These are phyloP conservation scores for Pseudonaja textilis DNA, from an alignment of 2,113 vertebrate species.

Conservation along the genomic window DNA sequence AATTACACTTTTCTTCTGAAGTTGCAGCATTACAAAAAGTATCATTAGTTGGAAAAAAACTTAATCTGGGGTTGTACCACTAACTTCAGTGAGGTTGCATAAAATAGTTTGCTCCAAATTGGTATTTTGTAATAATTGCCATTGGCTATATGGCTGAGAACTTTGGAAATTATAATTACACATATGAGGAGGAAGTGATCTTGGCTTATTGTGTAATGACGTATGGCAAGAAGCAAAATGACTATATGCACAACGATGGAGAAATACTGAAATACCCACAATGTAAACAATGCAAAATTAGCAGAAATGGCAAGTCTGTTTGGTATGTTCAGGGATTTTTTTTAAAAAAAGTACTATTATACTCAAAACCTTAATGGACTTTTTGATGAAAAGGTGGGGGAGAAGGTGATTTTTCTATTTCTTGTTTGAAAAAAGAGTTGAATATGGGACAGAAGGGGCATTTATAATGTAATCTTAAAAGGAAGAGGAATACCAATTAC, in stretches of 20 bases:
- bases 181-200: background rate
- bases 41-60: background rate
- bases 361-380: background rate
- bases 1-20: background rate
- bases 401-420: background rate
- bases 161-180: background rate
- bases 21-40: conserved; percentile 28
- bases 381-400: background rate
- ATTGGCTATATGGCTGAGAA: background rate
- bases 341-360: background rate
- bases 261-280: background rate
- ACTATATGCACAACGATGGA: background rate
- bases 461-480: background rate
- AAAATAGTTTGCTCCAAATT: background rate
- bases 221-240: background rate
- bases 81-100: background rate
- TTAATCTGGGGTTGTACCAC: background rate
- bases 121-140: background rate
- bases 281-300: background rate
- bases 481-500: background rate
- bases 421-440: background rate
- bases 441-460: background rate
- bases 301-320: background rate
- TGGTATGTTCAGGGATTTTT: background rate
- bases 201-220: background rate